These are phyloP conservation scores for Gallirallus australis DNA, from an alignment of 2,797 vertebrate genomes.

Conservation along the genomic window DNA sequence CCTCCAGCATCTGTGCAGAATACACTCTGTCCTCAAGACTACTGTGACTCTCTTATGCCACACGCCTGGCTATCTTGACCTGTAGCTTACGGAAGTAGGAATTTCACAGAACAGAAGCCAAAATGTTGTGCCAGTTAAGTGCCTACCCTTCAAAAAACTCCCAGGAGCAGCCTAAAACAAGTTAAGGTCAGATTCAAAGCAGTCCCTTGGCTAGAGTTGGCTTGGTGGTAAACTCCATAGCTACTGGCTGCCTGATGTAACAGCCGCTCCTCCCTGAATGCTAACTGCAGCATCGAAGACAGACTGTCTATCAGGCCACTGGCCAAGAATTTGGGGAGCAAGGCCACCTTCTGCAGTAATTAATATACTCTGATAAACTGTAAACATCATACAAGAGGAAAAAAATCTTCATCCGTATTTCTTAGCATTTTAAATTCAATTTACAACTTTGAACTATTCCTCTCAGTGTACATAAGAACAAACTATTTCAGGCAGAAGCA, in stretches of 20 bases:
- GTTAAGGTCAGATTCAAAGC: fast-evolving
- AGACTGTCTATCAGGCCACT: neutral
- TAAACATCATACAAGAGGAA: neutral
- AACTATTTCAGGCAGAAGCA: neutral
- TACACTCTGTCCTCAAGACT: neutral
- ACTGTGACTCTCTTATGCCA: neutral
- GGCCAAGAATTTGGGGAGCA: fast-evolving
- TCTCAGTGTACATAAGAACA: neutral
- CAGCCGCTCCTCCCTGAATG: neutral
- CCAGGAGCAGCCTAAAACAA: neutral
- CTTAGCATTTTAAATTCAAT: neutral
- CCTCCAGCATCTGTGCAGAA: neutral
- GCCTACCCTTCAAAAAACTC: neutral
- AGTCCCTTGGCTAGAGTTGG: neutral
- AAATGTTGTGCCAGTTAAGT: neutral
- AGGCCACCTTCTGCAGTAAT: neutral
- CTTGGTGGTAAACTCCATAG: fast-evolving
- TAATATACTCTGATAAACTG: neutral
- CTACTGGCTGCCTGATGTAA: neutral
- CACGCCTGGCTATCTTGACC: neutral
- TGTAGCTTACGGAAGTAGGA: neutral
- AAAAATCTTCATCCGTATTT: neutral
- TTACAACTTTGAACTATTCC: neutral
- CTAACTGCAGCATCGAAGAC: neutral
- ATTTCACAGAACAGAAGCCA: neutral